A percentile compares a stretch with the other conserved stretches of the same genome.
phyloP scores from a whole-genome alignment of 2,888 invertebrate genomes.

The Bedellia somnulentella region DNA sequence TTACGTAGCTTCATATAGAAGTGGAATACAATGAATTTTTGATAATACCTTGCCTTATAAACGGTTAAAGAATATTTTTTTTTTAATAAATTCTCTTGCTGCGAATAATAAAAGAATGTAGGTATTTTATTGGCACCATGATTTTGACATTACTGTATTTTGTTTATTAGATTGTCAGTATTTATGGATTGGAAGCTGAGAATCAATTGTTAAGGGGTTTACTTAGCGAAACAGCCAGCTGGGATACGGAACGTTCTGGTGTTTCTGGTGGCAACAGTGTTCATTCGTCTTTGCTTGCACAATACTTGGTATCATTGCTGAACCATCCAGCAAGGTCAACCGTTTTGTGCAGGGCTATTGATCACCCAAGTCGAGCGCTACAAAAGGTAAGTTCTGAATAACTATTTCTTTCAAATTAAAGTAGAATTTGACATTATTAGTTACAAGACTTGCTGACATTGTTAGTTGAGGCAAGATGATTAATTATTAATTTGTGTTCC shows the following conservation, averaged over 20 bases:
- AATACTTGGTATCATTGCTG: constrained; percentile 69
- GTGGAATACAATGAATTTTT: no score
- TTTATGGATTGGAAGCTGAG: constrained; percentile 95
- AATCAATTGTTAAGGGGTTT: constrained; percentile 94
- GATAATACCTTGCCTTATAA: no score
- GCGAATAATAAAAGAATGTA: no score
- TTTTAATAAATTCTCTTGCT: no score
- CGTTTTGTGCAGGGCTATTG: constrained; percentile 85
- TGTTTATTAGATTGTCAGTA: constrained; percentile 89
- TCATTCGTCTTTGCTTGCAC: constrained; percentile 65
- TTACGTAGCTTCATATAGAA: no score
- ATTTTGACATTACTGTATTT: no score
- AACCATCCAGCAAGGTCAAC: constrained; percentile 87
- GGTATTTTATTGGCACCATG: no score
- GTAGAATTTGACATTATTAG: no score
- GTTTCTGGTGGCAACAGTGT: constrained; percentile 74
- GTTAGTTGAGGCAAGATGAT: no score
- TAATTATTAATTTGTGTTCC: no score
- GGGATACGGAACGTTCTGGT: constrained; percentile 63
- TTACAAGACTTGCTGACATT: not conserved
- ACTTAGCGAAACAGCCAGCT: constrained; percentile 75
- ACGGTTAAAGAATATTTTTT: no score
- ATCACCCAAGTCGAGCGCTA: constrained; percentile 72
- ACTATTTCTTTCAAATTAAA: no score
- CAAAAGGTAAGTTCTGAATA: constrained; percentile 68